Evolutionary conservation across 2,888 invertebrate genomes (phyloP).

Genomic region (Caenorhabditis virilis): DNA sequence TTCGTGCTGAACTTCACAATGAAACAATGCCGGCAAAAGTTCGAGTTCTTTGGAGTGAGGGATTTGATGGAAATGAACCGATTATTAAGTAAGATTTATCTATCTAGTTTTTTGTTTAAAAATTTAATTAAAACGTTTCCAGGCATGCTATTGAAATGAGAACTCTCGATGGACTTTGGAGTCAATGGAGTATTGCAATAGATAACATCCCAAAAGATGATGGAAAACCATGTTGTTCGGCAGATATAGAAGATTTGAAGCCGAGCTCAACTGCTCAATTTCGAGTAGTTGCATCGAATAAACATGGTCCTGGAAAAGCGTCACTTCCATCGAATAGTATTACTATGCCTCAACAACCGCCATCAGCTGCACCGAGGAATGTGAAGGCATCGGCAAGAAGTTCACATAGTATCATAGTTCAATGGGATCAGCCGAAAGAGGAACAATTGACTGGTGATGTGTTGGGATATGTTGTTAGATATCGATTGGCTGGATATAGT

Average conservation of each 20-base stretch:
- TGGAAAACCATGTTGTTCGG: slow-evolving; percentile 34
- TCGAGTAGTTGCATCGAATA: slow-evolving; percentile 92
- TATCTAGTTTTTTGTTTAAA: not conserved
- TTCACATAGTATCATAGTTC: slow-evolving; percentile 91
- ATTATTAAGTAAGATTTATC: slow-evolving; percentile 71
- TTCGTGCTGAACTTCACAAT: slow-evolving; percentile 81
- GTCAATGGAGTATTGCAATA: slow-evolving; percentile 73
- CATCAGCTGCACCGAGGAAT: slow-evolving; percentile 90
- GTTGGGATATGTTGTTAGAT: slow-evolving; percentile 79
- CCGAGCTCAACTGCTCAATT: slow-evolving; percentile 96
- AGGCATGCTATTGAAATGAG: slow-evolving; percentile 90
- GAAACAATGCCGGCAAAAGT: slow-evolving; percentile 77
- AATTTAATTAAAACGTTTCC: slow-evolving; percentile 69
- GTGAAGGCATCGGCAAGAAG: slow-evolving; percentile 93
- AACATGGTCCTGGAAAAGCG: slow-evolving; percentile 68
- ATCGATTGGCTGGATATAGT: slow-evolving; percentile 84
- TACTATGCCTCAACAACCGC: slow-evolving; percentile 87
- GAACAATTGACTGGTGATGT: slow-evolving; percentile 94
- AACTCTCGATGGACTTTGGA: slow-evolving; percentile 76
- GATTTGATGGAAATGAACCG: slow-evolving; percentile 95
- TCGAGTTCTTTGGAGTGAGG: slow-evolving; percentile 73
- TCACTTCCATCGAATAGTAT: slow-evolving; percentile 83
- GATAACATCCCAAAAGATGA: slow-evolving; percentile 75
- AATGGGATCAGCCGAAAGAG: slow-evolving; percentile 91
- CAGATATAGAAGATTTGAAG: slow-evolving; percentile 74